Evolutionary conservation across 1,140 invertebrate genomes (phyloP).

Genomic region (Pectinophora gossypiella): DNA sequence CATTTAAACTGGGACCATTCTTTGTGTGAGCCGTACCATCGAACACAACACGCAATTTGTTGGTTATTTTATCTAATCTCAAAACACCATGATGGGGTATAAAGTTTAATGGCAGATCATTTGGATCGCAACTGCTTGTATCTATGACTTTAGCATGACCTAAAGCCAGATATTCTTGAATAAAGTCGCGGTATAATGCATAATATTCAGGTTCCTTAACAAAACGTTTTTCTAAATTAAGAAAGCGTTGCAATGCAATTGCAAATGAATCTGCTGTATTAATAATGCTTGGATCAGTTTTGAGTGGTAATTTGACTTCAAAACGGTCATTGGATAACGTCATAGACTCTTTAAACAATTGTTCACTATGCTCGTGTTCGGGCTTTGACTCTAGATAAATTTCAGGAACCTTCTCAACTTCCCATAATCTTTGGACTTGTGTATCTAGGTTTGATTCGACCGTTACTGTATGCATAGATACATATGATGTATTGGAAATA

Average conservation of each 20-base stretch:
- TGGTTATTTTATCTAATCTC: background rate
- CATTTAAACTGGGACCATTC: conserved; percentile 2
- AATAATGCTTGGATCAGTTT: background rate
- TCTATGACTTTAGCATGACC: conserved; percentile 7
- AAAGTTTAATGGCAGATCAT: conserved; percentile 3
- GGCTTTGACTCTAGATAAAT: no score
- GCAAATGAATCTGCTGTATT: conserved; percentile 3
- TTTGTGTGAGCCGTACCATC: background rate
- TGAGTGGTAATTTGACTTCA: conserved; percentile 1
- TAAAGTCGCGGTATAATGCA: background rate
- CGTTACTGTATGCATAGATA: background rate
- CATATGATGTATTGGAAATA: background rate
- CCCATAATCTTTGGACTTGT: background rate
- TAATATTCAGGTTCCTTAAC: background rate
- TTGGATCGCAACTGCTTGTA: no score
- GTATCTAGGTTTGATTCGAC: background rate
- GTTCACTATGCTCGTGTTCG: no score
- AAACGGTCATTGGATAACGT: background rate
- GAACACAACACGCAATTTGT: background rate
- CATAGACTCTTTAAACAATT: conserved; percentile 5
- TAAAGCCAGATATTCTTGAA: conserved; percentile 3
- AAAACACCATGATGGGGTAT: background rate
- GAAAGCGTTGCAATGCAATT: background rate
- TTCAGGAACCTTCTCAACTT: background rate
- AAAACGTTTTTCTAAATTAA: conserved; percentile 7